These are phyloP conservation scores for Sula dactylatra DNA, from an alignment of 2,113 vertebrate genomes.

Conservation along the genomic window DNA sequence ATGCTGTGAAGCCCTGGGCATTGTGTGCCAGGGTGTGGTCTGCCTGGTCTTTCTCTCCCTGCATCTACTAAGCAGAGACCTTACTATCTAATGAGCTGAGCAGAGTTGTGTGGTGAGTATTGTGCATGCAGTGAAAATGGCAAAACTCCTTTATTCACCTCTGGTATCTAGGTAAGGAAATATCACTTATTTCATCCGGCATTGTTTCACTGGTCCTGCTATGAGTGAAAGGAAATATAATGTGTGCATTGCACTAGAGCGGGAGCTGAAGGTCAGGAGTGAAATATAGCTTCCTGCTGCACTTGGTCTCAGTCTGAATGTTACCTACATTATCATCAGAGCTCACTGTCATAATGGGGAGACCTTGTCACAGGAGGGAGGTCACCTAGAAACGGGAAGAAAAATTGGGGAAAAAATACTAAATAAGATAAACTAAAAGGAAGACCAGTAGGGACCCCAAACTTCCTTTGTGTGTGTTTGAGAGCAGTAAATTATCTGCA, in stretches of 20 bases:
- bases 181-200: not conserved
- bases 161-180: constrained; percentile 10
- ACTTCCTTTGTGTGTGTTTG: constrained; percentile 31
- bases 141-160: not conserved
- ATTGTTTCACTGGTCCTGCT: constrained; percentile 44
- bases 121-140: not conserved
- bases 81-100: not conserved
- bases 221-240: constrained; percentile 60
- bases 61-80: not conserved
- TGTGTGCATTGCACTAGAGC: constrained; percentile 61
- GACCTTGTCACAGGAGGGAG: constrained; percentile 68
- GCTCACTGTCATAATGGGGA: constrained; percentile 67
- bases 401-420: constrained; percentile 49
- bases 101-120: not conserved
- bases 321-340: constrained; percentile 71
- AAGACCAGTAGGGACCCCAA: not conserved
- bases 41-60: not conserved
- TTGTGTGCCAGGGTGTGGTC: not conserved
- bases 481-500: constrained; percentile 27
- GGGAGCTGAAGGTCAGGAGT: constrained; percentile 73
- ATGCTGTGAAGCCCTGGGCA: rapidly evolving
- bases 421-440: constrained; percentile 38
- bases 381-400: constrained; percentile 63
- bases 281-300: constrained; percentile 72
- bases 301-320: constrained; percentile 70